Evolutionary conservation across 2,113 vertebrate genomes (phyloP), one percentile per base, ranked within the genome.

Genomic region (Tragelaphus imberbis): DNA sequence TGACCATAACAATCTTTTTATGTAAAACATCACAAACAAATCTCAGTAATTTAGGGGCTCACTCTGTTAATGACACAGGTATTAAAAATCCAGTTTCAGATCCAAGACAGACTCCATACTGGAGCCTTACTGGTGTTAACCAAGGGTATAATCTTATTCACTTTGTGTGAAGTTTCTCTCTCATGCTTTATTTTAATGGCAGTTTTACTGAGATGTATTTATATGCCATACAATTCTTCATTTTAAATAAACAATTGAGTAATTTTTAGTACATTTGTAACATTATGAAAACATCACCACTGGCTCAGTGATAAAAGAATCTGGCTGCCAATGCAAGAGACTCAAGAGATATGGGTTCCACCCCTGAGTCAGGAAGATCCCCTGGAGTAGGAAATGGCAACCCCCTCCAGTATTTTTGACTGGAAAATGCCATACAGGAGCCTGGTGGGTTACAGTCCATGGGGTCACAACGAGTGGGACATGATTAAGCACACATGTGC

Each of bases 391-490:
- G 65, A 36, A 68, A 36, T 21, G 8, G 8, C 9, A 36, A 68
- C 8, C 17, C 17, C 8, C 16, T 36, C 16, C 33, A 68, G 33
- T 68, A 68, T 68, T 68, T 68, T 68, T 68, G 33, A 36, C 8
- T 36, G 17, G 16, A 36, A 36, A 68, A 68, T 36, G 19, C 17
- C 33, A 5, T 19, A 36, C 16, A 36, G 8, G 33, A 68, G 65
- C 33, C 65, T 68, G 33, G 33, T 0, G 0, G 33, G 2, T 17
- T 68, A 10, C 16, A 68, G 65, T 19, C 65, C 65, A 36, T 21
- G 65, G 33, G 33, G 33, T 68, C 33, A 68, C 2, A 68, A 36
- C 36, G 17, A 68, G 33, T 36, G 17, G 65, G 33, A 68, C 4
- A 36, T 68, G 65, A 68, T 8, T 68, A 17, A 68, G 15, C 4